Conservation (phyloP, 2,113 vertebrate genomes). For the Erythrocercus mccallii region DNA sequence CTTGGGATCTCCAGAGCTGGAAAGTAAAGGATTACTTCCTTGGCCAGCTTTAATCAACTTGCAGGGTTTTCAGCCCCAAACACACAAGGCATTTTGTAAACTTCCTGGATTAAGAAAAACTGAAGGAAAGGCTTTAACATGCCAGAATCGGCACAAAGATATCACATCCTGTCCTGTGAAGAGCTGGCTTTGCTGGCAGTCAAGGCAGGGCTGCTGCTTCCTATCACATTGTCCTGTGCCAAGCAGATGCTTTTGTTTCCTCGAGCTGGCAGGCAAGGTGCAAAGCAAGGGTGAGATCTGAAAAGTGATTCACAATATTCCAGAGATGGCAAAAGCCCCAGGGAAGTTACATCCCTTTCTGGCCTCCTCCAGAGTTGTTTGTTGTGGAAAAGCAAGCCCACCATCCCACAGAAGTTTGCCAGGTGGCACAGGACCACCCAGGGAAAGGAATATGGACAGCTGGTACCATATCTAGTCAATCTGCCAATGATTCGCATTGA, state of each 20-base stretch:
- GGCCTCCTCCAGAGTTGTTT: background rate
- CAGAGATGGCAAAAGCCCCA: background rate
- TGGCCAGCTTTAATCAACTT: background rate
- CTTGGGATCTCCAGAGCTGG: background rate
- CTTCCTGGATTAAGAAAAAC: conserved; percentile 51
- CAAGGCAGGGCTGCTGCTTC: background rate
- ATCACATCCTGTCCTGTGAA: conserved; percentile 31
- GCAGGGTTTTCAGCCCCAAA: conserved; percentile 1
- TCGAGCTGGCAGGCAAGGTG: background rate
- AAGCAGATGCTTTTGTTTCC: conserved; percentile 18
- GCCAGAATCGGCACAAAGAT: conserved; percentile 58
- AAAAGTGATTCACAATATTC: background rate
- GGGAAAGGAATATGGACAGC: background rate
- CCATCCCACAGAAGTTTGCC: background rate
- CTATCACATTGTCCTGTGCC: background rate
- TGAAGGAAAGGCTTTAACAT: conserved; percentile 19
- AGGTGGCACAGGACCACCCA: background rate
- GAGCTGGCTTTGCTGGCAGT: conserved; percentile 13
- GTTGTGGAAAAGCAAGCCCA: background rate
- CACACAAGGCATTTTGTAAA: conserved; percentile 18
- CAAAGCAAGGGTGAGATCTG: background rate
- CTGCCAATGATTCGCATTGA: background rate
- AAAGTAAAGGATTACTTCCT: background rate
- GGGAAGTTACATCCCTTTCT: background rate
- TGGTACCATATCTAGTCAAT: background rate